Evolutionary conservation across 2,113 vertebrate species (phyloP), one percentile per base, ranked within the genome.

Genomic region (Hiodon alosoides): DNA sequence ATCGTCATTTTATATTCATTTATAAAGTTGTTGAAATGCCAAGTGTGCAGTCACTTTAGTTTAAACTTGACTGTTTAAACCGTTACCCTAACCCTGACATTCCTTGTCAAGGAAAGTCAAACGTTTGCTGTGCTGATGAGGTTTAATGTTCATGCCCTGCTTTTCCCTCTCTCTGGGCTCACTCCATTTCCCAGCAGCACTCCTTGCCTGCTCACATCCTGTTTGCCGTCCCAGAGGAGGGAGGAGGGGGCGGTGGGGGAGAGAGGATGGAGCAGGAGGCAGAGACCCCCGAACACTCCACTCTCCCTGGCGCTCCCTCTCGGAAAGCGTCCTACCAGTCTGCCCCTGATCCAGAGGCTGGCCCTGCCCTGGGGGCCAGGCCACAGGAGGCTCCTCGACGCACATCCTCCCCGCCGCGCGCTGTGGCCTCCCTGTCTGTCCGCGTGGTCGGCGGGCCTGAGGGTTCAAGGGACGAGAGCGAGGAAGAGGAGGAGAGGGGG

Each of bases 391-490:
- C 79, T 58, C 70, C 85, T 74, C 87, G 89, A 78, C 80, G 80
- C 48, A 73, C 83, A 47, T 76, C 84, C 11, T 83, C 90, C 50
- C 91, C 90, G 46, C 87, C 87, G 1, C 87, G 90, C 0, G 91
- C 90, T 0, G 89, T 92, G 5, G 91, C 91, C 17, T 92, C 90
- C 4, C 82, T 92, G 73, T 92, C 90, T 0, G 90, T 92, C 73
- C 90, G 90, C 0, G 90, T 91, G 47, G 76, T 91, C 50, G 90
- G 87, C 52, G 87, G 91, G 77, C 88, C 89, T 0, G 88, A 90
- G 50, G 81, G 84, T 31, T 31, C 31, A 31, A 31, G 31, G 0
- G 85, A 87, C 8, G 89, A 90, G 3, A 88, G 88, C 4, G 86
- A 90, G 0, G 87, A 89, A 0, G 87, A 87, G 0, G 78, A 83